A percentile compares a stretch with the other conserved stretches of the same genome.
Conservation (phyloP, 30 jellyfish, hydroid and myxozoan genomes). For the Turritopsis rubra region DNA sequence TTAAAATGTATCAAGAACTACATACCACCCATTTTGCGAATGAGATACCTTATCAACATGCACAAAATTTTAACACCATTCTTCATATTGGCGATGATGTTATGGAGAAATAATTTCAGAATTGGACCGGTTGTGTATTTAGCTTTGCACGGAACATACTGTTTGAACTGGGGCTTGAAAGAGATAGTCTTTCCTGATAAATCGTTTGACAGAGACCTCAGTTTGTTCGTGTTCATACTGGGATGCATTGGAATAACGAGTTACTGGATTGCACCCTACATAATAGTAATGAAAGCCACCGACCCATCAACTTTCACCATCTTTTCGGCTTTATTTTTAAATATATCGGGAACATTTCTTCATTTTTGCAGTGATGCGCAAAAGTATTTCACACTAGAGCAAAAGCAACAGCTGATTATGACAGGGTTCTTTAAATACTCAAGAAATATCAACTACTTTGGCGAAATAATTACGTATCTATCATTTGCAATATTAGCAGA, state of each 20-base stretch:
- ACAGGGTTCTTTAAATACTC: conserved; percentile 55
- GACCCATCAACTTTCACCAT: conserved; percentile 39
- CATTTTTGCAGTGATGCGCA: conserved; percentile 70
- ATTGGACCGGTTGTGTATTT: conserved; percentile 52
- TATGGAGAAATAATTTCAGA: conserved; percentile 29
- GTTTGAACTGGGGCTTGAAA: conserved; percentile 45
- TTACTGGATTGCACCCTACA: conserved; percentile 56
- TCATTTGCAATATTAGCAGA: conserved; percentile 57
- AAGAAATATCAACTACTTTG: conserved; percentile 61
- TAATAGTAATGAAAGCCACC: conserved; percentile 27
- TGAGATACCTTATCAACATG: conserved; percentile 51
- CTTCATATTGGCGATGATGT: conserved; percentile 32
- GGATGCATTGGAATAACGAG: conserved; percentile 48
- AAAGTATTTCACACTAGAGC: conserved; percentile 45
- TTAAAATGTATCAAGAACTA: neutral
- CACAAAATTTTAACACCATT: conserved; percentile 53
- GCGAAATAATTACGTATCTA: conserved; percentile 60
- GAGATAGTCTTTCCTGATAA: conserved; percentile 63
- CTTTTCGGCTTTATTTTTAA: conserved; percentile 33
- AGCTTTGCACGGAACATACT: conserved; percentile 67
- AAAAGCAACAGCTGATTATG: conserved; percentile 46
- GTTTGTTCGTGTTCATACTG: conserved; percentile 25
- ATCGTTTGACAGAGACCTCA: conserved; percentile 40
- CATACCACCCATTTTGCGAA: conserved; percentile 18
- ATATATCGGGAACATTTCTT: conserved; percentile 41